These are phyloP conservation scores for Melanerpes aurifrons DNA, from an alignment of 2,113 vertebrate genomes.

Conservation along the genomic window DNA sequence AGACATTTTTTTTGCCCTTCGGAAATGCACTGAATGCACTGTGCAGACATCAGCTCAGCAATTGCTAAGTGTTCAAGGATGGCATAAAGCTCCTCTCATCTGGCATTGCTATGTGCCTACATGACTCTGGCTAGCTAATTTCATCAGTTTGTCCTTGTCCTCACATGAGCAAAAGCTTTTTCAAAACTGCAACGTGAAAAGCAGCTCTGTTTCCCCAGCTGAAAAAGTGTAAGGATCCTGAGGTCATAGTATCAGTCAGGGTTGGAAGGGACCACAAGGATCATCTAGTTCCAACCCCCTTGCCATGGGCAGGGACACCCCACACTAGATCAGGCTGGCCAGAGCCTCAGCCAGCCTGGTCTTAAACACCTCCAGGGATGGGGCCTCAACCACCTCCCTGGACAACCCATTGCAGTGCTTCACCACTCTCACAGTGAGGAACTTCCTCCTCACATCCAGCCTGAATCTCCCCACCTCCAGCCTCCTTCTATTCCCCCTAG, in stretches of 20 bases:
- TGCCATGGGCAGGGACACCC: too few relatives aligned
- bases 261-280: too few relatives aligned
- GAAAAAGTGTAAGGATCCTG: not conserved
- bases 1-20: not conserved
- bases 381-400: too few relatives aligned
- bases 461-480: too few relatives aligned
- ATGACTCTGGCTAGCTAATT: not conserved
- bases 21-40: not conserved
- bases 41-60: not conserved
- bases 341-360: too few relatives aligned
- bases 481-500: too few relatives aligned
- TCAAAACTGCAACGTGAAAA: not conserved
- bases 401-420: too few relatives aligned
- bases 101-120: not conserved
- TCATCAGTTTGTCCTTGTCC: not conserved
- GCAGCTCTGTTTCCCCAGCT: not conserved
- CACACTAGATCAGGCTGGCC: too few relatives aligned
- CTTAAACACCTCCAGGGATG: too few relatives aligned
- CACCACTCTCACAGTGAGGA: too few relatives aligned
- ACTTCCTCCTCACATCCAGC: too few relatives aligned
- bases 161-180: not conserved
- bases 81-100: not conserved
- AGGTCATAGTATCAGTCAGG: not conserved
- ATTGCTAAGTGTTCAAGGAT: not conserved
- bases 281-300: too few relatives aligned